Conservation (phyloP, 2,113 vertebrate genomes). For the Chamaea fasciata region DNA sequence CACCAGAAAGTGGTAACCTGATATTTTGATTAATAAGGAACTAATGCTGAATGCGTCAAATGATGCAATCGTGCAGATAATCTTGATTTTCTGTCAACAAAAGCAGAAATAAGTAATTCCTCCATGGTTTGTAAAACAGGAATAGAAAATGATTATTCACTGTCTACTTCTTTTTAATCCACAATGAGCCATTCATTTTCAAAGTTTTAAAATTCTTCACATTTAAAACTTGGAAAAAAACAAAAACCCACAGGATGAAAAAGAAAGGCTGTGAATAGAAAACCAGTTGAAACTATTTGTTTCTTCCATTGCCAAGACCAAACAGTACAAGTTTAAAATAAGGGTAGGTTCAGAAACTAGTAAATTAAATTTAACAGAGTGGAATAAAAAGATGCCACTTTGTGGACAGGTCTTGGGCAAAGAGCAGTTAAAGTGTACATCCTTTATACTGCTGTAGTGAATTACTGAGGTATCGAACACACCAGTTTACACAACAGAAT, state of each 20-base stretch:
- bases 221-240: background rate
- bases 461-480: background rate
- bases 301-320: background rate
- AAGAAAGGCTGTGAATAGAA: background rate
- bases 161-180: background rate
- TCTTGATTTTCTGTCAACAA: background rate
- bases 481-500: background rate
- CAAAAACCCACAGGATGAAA: background rate
- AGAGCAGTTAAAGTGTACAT: background rate
- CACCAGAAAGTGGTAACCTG: background rate
- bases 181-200: background rate
- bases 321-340: background rate
- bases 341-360: background rate
- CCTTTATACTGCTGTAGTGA: background rate
- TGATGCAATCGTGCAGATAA: background rate
- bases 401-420: background rate
- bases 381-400: background rate
- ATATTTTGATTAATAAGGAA: background rate
- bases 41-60: background rate
- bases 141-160: background rate
- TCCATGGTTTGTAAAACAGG: background rate
- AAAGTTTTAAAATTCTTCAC: background rate
- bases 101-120: background rate
- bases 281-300: background rate
- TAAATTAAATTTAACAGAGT: background rate